phyloP scores from a whole-genome alignment of 1,140 invertebrate species.

The Drosophila simulans region DNA sequence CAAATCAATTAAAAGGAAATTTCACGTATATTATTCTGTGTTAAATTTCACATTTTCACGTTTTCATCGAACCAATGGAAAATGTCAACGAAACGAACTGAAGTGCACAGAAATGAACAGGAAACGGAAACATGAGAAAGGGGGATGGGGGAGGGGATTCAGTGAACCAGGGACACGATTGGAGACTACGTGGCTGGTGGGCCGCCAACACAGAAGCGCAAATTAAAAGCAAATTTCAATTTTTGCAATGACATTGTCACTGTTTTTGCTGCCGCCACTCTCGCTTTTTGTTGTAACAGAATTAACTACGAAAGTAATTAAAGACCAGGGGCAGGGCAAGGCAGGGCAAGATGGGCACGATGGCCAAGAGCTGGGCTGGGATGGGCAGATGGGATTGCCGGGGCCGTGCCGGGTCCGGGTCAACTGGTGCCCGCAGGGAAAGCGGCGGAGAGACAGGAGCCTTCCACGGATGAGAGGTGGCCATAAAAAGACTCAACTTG shows the following conservation, averaged over 20 bases:
- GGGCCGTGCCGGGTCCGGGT: slow-evolving; percentile 20
- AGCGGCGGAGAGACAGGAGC: slow-evolving; percentile 3
- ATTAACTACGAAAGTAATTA: slow-evolving; percentile 82
- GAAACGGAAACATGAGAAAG: slow-evolving; percentile 46
- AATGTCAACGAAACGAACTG: slow-evolving; percentile 35
- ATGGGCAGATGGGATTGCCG: slow-evolving; percentile 23
- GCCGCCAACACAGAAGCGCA: slow-evolving; percentile 24
- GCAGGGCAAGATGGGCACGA: slow-evolving; percentile 23
- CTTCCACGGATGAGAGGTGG: slow-evolving; percentile 34
- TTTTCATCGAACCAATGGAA: slow-evolving; percentile 13
- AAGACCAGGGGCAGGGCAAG: slow-evolving; percentile 53
- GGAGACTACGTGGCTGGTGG: background rate
- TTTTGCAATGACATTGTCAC: slow-evolving; percentile 65
- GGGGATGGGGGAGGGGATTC: background rate
- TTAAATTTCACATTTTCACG: slow-evolving; percentile 26
- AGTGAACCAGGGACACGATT: background rate
- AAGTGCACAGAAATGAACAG: slow-evolving; percentile 42
- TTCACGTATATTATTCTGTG: slow-evolving; percentile 16
- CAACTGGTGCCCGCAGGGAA: slow-evolving; percentile 58
- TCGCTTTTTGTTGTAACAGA: slow-evolving; percentile 70
- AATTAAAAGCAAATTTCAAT: slow-evolving; percentile 78
- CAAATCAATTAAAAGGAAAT: slow-evolving; percentile 71
- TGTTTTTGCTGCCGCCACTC: slow-evolving; percentile 33
- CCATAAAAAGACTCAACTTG: slow-evolving; percentile 45
- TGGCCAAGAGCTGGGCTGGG: background rate